Evolutionary conservation across 2,888 invertebrate species (phyloP).

Genomic region (Scelioninae gen. 2): DNA sequence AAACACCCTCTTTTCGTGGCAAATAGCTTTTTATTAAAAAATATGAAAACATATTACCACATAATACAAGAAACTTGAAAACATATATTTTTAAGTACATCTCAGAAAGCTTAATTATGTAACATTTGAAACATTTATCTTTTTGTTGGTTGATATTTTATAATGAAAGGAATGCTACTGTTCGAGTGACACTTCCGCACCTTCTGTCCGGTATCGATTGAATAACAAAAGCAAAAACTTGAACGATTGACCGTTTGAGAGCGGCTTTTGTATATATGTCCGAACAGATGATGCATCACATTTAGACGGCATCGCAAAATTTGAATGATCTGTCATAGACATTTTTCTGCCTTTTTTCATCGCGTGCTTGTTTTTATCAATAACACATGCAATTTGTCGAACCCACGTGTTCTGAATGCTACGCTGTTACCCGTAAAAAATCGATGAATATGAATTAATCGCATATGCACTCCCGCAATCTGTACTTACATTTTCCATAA

Average conservation of each 20-base stretch:
- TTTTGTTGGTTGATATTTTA: constrained; percentile 17
- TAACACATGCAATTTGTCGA: constrained; percentile 54
- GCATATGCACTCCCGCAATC: not conserved
- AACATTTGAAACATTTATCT: constrained; percentile 17
- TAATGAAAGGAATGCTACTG: constrained; percentile 11
- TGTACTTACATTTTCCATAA: not conserved
- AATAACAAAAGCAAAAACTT: constrained; percentile 40
- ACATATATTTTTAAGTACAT: constrained; percentile 12
- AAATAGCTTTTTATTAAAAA: too few relatives aligned
- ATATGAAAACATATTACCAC: too few relatives aligned
- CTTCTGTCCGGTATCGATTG: constrained; percentile 30
- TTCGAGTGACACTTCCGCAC: constrained; percentile 31
- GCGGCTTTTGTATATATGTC: constrained; percentile 65
- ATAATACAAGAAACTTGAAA: too few relatives aligned
- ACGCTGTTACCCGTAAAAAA: constrained; percentile 31
- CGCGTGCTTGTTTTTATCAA: constrained; percentile 52
- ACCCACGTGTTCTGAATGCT: constrained; percentile 22
- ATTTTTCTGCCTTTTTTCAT: constrained; percentile 47
- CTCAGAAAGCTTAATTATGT: constrained; percentile 13
- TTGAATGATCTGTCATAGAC: constrained; percentile 51
- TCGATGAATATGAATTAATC: constrained; percentile 20
- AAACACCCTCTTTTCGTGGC: too few relatives aligned
- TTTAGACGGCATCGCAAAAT: constrained; percentile 37
- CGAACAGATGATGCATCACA: constrained; percentile 65
- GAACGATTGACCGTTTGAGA: constrained; percentile 61